These are phyloP conservation scores for Orientallactaga bullata DNA, from an alignment of 2,113 vertebrate species.

Conservation along the genomic window DNA sequence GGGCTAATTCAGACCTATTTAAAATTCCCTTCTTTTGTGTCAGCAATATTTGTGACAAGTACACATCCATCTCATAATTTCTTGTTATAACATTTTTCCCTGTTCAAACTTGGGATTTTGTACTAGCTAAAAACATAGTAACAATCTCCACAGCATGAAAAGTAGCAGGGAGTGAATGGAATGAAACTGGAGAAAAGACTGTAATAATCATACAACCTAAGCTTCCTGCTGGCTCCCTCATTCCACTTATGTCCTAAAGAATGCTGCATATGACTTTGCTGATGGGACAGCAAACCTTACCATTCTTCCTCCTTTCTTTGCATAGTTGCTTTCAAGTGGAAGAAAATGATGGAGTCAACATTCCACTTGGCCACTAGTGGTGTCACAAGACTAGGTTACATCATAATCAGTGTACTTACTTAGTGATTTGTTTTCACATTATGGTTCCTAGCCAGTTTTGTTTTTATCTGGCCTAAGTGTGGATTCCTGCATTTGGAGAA, in stretches of 20 bases:
- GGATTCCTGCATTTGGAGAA: constrained; percentile 53
- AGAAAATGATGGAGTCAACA: neutral
- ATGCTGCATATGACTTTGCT: neutral
- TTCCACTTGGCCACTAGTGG: neutral
- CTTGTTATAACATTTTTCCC: neutral
- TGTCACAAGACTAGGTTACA: neutral
- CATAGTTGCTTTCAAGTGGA: neutral
- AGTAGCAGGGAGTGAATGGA: neutral
- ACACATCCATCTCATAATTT: neutral
- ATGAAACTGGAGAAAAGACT: neutral
- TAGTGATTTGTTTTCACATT: constrained; percentile 27
- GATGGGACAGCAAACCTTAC: neutral
- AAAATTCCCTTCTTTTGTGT: neutral
- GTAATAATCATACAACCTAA: neutral
- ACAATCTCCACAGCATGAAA: neutral
- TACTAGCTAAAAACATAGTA: neutral
- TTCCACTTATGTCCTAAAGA: neutral
- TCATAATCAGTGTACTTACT: neutral
- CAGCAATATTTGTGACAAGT: neutral
- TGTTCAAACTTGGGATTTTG: neutral
- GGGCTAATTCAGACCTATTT: neutral
- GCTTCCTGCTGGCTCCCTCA: constrained; percentile 36
- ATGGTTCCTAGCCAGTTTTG: neutral
- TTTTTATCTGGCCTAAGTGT: constrained; percentile 6
- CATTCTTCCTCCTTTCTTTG: neutral